Conservation (phyloP, 1,140 invertebrate species). For the Drosophila rhopaloa region DNA sequence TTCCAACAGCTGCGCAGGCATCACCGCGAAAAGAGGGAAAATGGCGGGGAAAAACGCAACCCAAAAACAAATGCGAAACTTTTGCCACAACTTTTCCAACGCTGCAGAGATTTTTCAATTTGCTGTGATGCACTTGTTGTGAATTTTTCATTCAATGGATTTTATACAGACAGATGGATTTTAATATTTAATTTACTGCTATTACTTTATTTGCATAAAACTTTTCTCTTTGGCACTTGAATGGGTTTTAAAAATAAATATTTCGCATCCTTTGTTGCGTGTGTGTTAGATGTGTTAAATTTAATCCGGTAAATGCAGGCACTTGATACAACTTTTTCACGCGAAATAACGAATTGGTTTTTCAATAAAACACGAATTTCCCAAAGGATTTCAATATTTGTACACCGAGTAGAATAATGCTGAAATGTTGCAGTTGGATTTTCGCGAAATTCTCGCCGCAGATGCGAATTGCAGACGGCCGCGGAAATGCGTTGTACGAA, state of each 20-base stretch:
- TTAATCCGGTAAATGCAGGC: constrained; percentile 31
- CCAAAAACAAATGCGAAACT: constrained; percentile 28
- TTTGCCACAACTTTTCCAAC: constrained; percentile 22
- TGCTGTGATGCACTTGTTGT: constrained; percentile 36
- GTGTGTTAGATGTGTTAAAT: constrained; percentile 22
- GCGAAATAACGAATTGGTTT: constrained; percentile 14
- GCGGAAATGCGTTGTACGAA: constrained; percentile 66
- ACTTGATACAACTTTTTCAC: constrained; percentile 35
- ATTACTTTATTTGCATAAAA: constrained; percentile 28
- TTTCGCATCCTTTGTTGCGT: constrained; percentile 4
- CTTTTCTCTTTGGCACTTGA: constrained; percentile 45
- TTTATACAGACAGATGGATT: constrained; percentile 11
- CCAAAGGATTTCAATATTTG: constrained; percentile 1
- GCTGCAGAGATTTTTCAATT: constrained; percentile 26
- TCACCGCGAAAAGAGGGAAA: constrained; percentile 47
- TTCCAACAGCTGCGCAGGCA: constrained; percentile 70
- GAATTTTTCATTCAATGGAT: constrained; percentile 28
- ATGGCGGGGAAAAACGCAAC: constrained; percentile 2
- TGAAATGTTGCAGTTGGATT: constrained; percentile 13
- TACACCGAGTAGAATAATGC: constrained; percentile 2
- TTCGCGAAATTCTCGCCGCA: constrained; percentile 25
- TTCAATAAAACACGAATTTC: constrained; percentile 5
- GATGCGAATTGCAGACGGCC: constrained; percentile 42
- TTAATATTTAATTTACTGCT: constrained; percentile 31
- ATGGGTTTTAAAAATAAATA: constrained; percentile 43